Evolutionary conservation across 2,113 vertebrate genomes (phyloP).

Genomic region (Bujurquina vittata): DNA sequence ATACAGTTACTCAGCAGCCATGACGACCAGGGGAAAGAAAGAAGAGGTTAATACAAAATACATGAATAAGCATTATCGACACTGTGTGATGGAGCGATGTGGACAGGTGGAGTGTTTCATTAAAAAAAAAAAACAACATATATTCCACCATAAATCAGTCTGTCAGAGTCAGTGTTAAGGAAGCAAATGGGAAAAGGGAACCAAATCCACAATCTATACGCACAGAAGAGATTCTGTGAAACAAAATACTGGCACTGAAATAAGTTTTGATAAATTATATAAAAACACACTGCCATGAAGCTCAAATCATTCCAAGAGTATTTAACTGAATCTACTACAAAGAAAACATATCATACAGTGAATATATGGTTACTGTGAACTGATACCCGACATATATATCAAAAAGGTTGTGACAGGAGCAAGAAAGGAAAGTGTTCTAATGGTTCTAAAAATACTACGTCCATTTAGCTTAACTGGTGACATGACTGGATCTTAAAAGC

Average conservation of each 20-base stretch:
- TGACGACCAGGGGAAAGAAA: conserved; percentile 54
- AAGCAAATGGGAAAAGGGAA: neutral
- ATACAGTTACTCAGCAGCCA: conserved; percentile 75
- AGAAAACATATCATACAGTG: too few species aligned
- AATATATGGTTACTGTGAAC: too few species aligned
- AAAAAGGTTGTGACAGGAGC: too few species aligned
- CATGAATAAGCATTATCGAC: conserved; percentile 9
- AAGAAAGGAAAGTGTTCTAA: too few species aligned
- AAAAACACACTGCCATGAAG: neutral
- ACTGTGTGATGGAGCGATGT: conserved; percentile 6
- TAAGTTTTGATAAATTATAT: neutral
- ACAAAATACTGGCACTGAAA: neutral
- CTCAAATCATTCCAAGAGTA: too few species aligned
- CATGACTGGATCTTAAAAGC: neutral
- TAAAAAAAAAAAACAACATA: neutral
- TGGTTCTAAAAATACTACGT: too few species aligned
- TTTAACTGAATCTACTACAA: too few species aligned
- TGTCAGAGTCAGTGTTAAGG: too few species aligned
- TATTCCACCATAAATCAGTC: neutral
- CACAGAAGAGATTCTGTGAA: neutral
- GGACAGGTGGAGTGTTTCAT: neutral
- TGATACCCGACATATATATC: too few species aligned
- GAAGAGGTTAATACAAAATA: conserved; percentile 41
- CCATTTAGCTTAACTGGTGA: too few species aligned
- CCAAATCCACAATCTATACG: neutral